phyloP scores from a whole-genome alignment of 2,888 invertebrate genomes.

The Hoplodrina ambigua region DNA sequence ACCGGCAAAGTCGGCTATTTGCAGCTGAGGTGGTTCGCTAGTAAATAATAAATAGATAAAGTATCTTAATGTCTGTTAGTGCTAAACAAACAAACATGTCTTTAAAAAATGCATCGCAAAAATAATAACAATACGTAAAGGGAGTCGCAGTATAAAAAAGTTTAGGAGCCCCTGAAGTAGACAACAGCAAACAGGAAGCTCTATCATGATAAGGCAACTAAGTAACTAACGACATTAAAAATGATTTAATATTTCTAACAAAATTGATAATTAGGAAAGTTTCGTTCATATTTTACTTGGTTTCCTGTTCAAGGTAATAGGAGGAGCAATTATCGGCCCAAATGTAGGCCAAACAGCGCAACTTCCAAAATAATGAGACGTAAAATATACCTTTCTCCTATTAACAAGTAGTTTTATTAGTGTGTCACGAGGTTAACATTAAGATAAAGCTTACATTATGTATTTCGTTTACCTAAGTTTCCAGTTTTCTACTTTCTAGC shows the following conservation, averaged over 20 bases:
- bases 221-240: background rate
- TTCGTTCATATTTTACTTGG: conserved; percentile 7
- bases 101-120: too few relatives aligned
- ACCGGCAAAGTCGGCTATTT: too few relatives aligned
- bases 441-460: conserved; percentile 20
- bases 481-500: conserved; percentile 31
- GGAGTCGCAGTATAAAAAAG: too few relatives aligned
- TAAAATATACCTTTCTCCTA: conserved; percentile 34
- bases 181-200: too few relatives aligned
- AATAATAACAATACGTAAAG: too few relatives aligned
- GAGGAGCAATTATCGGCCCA: conserved; percentile 2
- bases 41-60: too few relatives aligned
- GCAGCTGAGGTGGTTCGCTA: too few relatives aligned
- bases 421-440: conserved; percentile 23
- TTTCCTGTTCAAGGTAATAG: conserved; percentile 6
- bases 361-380: conserved; percentile 6
- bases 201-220: too few relatives aligned
- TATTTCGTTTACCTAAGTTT: conserved; percentile 27
- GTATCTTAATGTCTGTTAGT: too few relatives aligned
- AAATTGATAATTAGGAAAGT: conserved; percentile 8
- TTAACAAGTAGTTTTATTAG: conserved; percentile 16
- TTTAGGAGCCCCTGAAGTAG: too few relatives aligned
- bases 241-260: background rate
- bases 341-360: conserved; percentile 15
- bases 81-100: too few relatives aligned